Evolutionary conservation across 1,140 invertebrate species (phyloP), one percentile per base, ranked within the genome.

Genomic region (Uloborus diversus): DNA sequence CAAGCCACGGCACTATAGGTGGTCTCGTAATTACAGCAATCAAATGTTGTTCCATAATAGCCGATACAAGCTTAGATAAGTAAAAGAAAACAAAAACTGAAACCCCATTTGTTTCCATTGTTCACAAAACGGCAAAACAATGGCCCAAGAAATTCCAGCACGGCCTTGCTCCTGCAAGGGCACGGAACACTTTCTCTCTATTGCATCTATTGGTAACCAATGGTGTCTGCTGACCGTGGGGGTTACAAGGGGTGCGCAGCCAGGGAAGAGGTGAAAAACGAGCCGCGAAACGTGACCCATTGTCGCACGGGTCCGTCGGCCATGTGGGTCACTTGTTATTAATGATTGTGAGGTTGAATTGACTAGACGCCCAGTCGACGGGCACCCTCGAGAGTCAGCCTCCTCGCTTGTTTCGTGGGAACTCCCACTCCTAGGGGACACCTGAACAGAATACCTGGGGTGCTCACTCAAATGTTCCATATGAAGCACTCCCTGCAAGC

Each of bases 391-490:
- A 23, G 13, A 35, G 11, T 9, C 27, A 32, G 13, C 23, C 25
- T 11, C 49, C 49, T 20, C 49, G 11, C 13, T 53, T 20, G 13
- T 42, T 71, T 49, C 20, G 53, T 71, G 68, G 68, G 68, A 71
- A 75, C 71, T 37, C 73, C 73, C 62, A 65, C 73, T 78, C 73
- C 62, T 62, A 61, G 37, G 69, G 69, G 69, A 73, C 69, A 73
- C 69, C 69, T 73, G 69, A 73, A 25, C n/a, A 25, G 17, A 32
- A 13, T 32, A 27, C 14, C 65, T 49, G 28, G 20, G 47, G 49
- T 35, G 47, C 37, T n/a, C n/a, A n/a, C n/a, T n/a, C n/a, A n/a
- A n/a, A n/a, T n/a, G n/a, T n/a, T n/a, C n/a, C n/a, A n/a, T n/a
- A n/a, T n/a, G n/a, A n/a, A n/a, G n/a, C n/a, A n/a, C n/a, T n/a